A percentile compares a stretch with the other conserved stretches of the same genome.
Conservation (phyloP, 2,113 vertebrate genomes). For the Argyrosomus japonicus region DNA sequence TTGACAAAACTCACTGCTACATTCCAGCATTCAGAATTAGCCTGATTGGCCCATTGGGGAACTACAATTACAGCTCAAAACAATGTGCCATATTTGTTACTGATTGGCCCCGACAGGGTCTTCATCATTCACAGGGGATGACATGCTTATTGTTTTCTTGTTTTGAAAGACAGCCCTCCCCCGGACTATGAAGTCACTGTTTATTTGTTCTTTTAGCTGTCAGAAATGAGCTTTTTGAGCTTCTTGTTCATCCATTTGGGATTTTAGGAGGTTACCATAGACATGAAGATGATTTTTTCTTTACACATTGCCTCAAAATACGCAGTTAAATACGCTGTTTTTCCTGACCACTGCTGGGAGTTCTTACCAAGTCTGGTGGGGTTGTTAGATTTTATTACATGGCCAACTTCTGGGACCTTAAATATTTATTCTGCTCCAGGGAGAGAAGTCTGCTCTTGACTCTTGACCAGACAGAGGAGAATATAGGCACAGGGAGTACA, state of each 20-base stretch:
- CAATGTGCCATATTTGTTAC: conserved; percentile 41
- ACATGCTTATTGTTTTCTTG: conserved; percentile 35
- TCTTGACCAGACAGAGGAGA: conserved; percentile 52
- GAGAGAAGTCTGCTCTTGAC: conserved; percentile 61
- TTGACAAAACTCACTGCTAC: conserved; percentile 33
- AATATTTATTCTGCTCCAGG: conserved; percentile 71
- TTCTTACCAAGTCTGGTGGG: conserved; percentile 45
- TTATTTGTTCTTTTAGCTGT: conserved; percentile 34
- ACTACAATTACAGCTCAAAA: conserved; percentile 52
- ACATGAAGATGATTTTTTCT: conserved; percentile 34
- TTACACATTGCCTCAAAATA: conserved; percentile 36
- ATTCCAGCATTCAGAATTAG: conserved; percentile 28
- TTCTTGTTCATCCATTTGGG: conserved; percentile 38
- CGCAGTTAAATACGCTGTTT: conserved; percentile 26
- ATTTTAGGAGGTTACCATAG: conserved; percentile 39
- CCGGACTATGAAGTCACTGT: conserved; percentile 16
- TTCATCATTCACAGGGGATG: conserved; percentile 36
- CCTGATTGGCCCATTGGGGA: conserved; percentile 65
- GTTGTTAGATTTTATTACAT: conserved; percentile 75
- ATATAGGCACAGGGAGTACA: conserved; percentile 22
- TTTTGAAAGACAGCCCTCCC: conserved; percentile 42
- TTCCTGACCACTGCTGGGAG: conserved; percentile 44
- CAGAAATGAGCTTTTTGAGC: conserved; percentile 6
- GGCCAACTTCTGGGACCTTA: conserved; percentile 66
- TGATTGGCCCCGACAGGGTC: conserved; percentile 55